Conservation (phyloP, 2,113 vertebrate species). For the Murina feae region DNA sequence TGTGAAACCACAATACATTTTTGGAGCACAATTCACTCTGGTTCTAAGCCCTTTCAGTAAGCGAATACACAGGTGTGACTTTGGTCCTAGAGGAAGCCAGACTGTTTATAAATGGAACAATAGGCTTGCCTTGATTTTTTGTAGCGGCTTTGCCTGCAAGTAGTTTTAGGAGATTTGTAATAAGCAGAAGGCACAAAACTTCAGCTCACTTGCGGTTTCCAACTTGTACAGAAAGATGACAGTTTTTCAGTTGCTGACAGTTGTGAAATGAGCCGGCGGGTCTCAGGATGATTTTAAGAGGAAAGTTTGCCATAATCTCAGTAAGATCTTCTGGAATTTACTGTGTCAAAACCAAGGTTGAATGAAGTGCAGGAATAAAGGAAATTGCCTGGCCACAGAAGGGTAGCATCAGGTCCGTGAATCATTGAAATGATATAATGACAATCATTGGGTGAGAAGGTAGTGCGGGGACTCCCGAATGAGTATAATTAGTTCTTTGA, state of each 20-base stretch:
- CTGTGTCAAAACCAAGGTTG: constrained; percentile 37
- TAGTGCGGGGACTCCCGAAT: background rate
- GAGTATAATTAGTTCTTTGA: background rate
- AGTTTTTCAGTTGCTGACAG: constrained; percentile 7
- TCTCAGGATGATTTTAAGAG: constrained; percentile 49
- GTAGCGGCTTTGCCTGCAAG: background rate
- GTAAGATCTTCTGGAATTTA: constrained; percentile 37
- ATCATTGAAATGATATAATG: background rate
- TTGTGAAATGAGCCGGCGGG: background rate
- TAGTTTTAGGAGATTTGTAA: constrained; percentile 31
- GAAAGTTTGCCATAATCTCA: background rate
- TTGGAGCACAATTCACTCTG: background rate
- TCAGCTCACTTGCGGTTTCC: constrained; percentile 30
- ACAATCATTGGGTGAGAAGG: background rate
- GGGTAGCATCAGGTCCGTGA: background rate
- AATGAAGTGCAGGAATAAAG: background rate
- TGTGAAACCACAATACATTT: background rate
- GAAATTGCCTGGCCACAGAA: background rate
- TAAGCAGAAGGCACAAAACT: constrained; percentile 22
- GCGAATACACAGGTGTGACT: constrained; percentile 40
- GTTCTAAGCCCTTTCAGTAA: constrained; percentile 34
- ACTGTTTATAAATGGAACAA: constrained; percentile 59
- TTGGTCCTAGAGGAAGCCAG: constrained; percentile 15
- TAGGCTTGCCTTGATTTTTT: constrained; percentile 29
- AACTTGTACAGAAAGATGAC: background rate